Evolutionary conservation across 1,140 invertebrate species (phyloP).

Genomic region (Cylas formicarius): DNA sequence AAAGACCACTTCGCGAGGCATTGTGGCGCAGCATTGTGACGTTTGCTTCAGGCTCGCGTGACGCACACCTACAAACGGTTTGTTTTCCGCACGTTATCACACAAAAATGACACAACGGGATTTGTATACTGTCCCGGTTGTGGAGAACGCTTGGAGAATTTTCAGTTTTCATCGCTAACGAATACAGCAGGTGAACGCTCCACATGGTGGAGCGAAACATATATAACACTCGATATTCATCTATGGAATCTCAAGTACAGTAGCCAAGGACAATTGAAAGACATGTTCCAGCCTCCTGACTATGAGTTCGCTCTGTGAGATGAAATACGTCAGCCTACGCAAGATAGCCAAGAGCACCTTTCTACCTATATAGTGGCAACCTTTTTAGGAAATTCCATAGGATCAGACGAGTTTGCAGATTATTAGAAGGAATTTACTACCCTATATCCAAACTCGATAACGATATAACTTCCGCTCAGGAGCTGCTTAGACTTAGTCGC

Average conservation of each 20-base stretch:
- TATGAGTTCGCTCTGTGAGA: slow-evolving; percentile 12
- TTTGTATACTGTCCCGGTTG: no score
- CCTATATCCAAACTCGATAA: not conserved
- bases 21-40: no score
- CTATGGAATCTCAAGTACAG: slow-evolving; percentile 7
- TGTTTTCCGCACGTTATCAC: no score
- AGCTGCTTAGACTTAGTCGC: not conserved
- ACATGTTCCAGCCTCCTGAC: slow-evolving; percentile 7
- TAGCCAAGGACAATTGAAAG: not conserved
- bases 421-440: not conserved
- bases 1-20: no score
- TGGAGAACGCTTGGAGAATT: no score
- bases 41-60: no score
- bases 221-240: slow-evolving; percentile 1
- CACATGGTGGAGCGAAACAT: no score
- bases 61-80: no score
- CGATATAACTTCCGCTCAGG: not conserved
- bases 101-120: no score
- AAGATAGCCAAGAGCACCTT: slow-evolving; percentile 7
- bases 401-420: not conserved
- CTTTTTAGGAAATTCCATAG: slow-evolving; percentile 1
- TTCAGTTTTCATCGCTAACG: no score
- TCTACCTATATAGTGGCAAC: no score
- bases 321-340: slow-evolving; percentile 9
- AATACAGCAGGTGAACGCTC: no score